phyloP scores from a whole-genome alignment of 1,140 invertebrate species.

The Bombus polaris region DNA sequence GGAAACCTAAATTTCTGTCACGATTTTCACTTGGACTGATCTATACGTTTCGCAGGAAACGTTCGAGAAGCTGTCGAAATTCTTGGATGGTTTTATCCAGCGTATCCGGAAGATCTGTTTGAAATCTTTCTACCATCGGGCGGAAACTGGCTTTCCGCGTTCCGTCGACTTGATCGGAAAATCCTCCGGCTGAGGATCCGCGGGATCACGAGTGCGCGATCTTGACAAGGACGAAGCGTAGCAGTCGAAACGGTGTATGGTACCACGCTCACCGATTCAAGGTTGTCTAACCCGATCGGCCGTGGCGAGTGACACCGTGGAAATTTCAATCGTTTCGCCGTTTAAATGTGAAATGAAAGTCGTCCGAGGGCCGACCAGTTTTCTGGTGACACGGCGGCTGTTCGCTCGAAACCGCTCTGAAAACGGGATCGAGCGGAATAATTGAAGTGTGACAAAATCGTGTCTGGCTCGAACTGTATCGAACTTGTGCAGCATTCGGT shows the following conservation, averaged over 20 bases:
- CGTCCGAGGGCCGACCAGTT: constrained; percentile 52
- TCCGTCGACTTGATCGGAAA: neutral
- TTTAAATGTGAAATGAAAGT: constrained; percentile 64
- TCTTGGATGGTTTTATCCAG: neutral
- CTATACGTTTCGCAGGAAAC: no score
- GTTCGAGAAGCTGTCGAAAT: neutral
- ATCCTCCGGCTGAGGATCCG: neutral
- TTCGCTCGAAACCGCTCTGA: neutral
- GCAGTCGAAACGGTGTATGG: neutral
- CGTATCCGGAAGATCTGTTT: neutral
- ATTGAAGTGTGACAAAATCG: constrained; percentile 28
- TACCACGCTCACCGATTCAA: constrained; percentile 49
- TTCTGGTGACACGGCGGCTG: constrained; percentile 29
- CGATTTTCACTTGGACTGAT: neutral
- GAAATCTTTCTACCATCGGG: neutral
- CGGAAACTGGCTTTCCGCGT: no score
- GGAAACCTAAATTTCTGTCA: neutral
- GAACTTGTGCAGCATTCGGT: neutral
- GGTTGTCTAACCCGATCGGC: constrained; percentile 41
- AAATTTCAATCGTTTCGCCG: constrained; percentile 54
- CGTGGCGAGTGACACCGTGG: constrained; percentile 21
- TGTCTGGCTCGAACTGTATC: neutral
- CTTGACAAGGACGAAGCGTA: constrained; percentile 39
- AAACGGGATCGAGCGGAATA: constrained; percentile 25
- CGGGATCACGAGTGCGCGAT: constrained; percentile 1